Conservation (phyloP, 1,140 invertebrate genomes). For the Halesus radiatus region DNA sequence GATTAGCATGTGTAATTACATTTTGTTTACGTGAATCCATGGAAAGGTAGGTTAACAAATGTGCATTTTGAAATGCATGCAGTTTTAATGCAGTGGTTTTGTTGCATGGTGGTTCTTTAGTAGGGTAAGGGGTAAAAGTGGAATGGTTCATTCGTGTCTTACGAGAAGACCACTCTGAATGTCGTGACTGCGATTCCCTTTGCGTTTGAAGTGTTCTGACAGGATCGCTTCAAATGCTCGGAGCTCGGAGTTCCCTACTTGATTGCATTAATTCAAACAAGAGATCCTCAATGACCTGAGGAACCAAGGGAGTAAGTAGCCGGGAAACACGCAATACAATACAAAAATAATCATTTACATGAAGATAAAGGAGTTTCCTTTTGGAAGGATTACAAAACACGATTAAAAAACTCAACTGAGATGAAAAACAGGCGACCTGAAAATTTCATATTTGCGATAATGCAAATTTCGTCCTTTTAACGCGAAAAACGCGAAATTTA, state of each 20-base stretch:
- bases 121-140: no score
- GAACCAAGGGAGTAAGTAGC: neutral
- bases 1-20: no score
- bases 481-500: no score
- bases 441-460: no score
- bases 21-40: no score
- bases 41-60: no score
- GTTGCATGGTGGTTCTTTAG: no score
- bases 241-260: conserved; percentile 8
- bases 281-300: conserved; percentile 28
- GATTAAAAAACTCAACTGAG: no score
- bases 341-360: conserved; percentile 10
- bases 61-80: no score
- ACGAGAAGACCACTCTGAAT: conserved; percentile 8
- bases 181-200: conserved; percentile 34
- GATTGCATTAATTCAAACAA: conserved; percentile 43
- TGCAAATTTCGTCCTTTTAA: no score
- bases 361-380: conserved; percentile 3
- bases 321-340: neutral
- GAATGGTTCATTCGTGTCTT: conserved; percentile 13
- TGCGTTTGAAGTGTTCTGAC: conserved; percentile 32
- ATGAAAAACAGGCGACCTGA: no score
- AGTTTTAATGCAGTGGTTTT: no score
- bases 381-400: neutral
- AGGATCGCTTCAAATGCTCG: conserved; percentile 32